Conservation (phyloP, 2,113 vertebrate species). For the Alethe diademata region DNA sequence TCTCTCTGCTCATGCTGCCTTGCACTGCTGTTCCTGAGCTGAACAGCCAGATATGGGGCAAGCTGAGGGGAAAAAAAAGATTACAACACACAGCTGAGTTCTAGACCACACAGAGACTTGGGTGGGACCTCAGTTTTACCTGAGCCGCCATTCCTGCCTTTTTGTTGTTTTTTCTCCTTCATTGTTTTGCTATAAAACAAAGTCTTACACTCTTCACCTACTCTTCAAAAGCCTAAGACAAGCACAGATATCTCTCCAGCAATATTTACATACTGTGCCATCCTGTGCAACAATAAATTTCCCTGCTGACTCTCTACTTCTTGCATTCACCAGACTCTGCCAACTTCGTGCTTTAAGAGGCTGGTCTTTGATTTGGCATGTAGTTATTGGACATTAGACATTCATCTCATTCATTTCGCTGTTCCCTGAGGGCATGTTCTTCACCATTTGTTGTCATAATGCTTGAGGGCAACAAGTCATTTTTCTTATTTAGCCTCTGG, state of each 20-base stretch:
- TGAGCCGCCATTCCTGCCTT: background rate
- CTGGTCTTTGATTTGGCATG: background rate
- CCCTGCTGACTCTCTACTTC: background rate
- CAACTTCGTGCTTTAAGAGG: background rate
- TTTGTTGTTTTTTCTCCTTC: background rate
- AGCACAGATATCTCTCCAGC: background rate
- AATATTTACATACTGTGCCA: background rate
- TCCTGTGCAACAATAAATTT: background rate
- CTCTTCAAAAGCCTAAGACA: background rate
- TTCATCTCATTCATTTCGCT: constrained; percentile 13
- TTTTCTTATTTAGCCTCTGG: constrained; percentile 50
- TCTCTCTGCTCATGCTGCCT: background rate
- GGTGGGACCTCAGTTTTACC: background rate
- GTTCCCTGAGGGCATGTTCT: constrained; percentile 19
- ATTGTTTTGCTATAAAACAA: background rate
- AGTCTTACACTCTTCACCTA: background rate
- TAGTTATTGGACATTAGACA: constrained; percentile 48
- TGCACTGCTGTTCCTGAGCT: background rate
- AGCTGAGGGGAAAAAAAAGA: background rate
- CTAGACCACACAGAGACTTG: background rate
- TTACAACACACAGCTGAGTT: background rate
- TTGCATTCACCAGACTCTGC: background rate
- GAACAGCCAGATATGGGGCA: background rate
- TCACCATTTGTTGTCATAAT: constrained; percentile 60
- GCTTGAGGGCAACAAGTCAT: constrained; percentile 38